Percentiles rank a stretch among this genome's conserved stretches.
These are phyloP conservation scores for Noctilio leporinus DNA, from an alignment of 2,113 vertebrate species.

Conservation along the genomic window DNA sequence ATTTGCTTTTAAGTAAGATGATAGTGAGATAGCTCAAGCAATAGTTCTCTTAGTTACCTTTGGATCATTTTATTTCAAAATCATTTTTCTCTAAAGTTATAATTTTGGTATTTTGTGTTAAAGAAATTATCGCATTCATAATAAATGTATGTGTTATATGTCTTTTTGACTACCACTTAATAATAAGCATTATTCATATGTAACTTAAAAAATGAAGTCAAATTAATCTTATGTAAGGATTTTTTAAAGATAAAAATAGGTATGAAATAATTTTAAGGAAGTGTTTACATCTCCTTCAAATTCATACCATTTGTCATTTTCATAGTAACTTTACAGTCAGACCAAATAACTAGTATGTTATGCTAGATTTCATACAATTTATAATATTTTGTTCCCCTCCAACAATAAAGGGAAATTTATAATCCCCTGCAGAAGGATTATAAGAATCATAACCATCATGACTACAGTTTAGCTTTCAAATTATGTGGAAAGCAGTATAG, in stretches of 20 bases:
- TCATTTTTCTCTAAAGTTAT: background rate
- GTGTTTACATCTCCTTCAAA: background rate
- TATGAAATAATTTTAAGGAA: conserved; percentile 1
- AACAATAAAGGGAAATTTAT: background rate
- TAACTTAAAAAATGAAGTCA: conserved; percentile 16
- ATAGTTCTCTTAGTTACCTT: background rate
- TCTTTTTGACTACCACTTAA: background rate
- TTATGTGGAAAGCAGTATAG: background rate
- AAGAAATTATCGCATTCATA: background rate
- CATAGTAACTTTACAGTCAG: background rate
- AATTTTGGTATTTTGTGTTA: background rate
- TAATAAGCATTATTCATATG: background rate
- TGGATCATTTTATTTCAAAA: background rate
- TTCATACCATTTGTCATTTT: background rate
- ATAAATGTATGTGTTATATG: conserved; percentile 11
- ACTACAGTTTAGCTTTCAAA: conserved; percentile 11
- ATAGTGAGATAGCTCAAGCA: background rate
- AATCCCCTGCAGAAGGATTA: background rate
- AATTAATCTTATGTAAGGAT: conserved; percentile 4
- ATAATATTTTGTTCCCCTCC: background rate
- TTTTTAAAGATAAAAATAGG: conserved; percentile 8
- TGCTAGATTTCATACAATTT: background rate
- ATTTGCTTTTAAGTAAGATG: conserved; percentile 4
- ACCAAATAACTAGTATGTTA: background rate
- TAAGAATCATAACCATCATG: background rate